Conservation (phyloP, 2,888 invertebrate genomes). For the Microchrysa polita region DNA sequence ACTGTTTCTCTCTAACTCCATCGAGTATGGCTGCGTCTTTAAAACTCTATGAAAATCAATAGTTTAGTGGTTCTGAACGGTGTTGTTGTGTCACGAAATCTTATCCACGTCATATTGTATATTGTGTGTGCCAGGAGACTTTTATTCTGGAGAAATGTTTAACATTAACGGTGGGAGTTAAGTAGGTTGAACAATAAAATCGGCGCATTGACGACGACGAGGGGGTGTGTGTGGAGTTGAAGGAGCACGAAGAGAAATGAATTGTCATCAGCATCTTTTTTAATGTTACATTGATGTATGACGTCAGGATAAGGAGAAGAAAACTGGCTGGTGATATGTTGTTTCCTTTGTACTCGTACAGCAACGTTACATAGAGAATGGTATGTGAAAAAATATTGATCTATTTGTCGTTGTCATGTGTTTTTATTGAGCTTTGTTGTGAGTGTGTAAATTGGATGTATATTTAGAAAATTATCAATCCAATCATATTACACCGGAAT, state of each 20-base stretch:
- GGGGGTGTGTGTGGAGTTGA: not conserved
- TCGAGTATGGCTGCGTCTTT: not conserved
- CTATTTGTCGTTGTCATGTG: not conserved
- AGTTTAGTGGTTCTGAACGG: slow-evolving; percentile 26
- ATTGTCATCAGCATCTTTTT: slow-evolving; percentile 3
- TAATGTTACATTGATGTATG: slow-evolving; percentile 1
- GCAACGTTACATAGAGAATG: no score
- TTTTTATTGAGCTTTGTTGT: no score
- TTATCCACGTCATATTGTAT: not conserved
- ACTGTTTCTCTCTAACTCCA: no score
- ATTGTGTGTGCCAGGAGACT: slow-evolving; percentile 4
- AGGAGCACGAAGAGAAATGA: not conserved
- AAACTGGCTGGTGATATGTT: slow-evolving; percentile 20
- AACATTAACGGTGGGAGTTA: not conserved
- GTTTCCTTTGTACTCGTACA: not conserved
- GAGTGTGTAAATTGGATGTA: no score
- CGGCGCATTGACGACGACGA: no score
- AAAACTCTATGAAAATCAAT: slow-evolving; percentile 39
- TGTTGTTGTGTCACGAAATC: slow-evolving; percentile 2
- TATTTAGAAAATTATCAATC: no score
- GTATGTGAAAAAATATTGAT: slow-evolving; percentile 1
- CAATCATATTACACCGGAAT: no score
- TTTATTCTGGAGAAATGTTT: not conserved
- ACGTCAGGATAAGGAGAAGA: slow-evolving; percentile 18
- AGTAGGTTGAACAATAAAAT: not conserved